Percentiles rank a stretch among this genome's conserved stretches.
Evolutionary conservation across 2,888 invertebrate species (phyloP).

Genomic region (Leptarthrus brevirostris): DNA sequence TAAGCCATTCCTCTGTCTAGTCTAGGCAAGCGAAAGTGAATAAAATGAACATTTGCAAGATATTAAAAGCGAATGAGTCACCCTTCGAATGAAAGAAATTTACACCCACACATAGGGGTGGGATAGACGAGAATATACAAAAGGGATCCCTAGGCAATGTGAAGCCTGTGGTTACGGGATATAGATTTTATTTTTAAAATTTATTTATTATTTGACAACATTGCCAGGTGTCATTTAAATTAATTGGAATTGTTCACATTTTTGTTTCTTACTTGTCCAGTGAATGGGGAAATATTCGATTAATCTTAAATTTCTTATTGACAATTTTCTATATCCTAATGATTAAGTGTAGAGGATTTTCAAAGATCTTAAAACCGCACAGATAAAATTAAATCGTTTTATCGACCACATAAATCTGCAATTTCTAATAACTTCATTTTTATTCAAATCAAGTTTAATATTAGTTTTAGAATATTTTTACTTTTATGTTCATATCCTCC

Average conservation of each 20-base stretch:
- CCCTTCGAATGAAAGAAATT: conserved; percentile 13
- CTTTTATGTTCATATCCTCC: too few species aligned
- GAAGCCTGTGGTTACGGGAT: conserved; percentile 1
- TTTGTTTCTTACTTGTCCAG: too few species aligned
- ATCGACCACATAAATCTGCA: too few species aligned
- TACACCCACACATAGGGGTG: background rate
- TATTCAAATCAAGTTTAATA: too few species aligned
- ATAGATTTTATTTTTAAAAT: conserved; percentile 24
- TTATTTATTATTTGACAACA: conserved; percentile 36
- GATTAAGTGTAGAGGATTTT: too few species aligned
- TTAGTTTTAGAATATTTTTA: too few species aligned
- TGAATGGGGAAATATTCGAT: too few species aligned
- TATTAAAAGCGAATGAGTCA: conserved; percentile 41
- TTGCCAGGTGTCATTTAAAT: conserved; percentile 13
- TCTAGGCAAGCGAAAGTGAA: conserved; percentile 20
- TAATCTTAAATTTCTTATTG: too few species aligned
- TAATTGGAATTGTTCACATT: background rate
- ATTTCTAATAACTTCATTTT: too few species aligned
- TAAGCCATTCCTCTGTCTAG: conserved; percentile 27
- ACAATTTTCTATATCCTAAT: too few species aligned
- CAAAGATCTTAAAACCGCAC: too few species aligned
- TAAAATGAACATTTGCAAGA: conserved; percentile 38
- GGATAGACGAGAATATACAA: background rate
- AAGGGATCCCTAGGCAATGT: conserved; percentile 7
- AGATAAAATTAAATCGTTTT: too few species aligned